Evolutionary conservation across 2,888 invertebrate genomes (phyloP).

Genomic region (Didymodactylos carnosus): DNA sequence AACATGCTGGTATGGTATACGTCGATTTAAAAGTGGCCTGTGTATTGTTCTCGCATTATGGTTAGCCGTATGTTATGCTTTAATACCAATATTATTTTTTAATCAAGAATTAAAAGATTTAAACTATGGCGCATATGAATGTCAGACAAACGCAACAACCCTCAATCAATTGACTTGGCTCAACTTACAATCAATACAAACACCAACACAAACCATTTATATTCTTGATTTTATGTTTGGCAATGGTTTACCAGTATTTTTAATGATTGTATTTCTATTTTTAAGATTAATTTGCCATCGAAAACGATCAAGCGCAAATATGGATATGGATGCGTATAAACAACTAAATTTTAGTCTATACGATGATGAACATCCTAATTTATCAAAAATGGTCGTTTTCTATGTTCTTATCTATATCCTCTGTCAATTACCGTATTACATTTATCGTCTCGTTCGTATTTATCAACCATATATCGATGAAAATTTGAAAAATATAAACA

Average conservation of each 20-base stretch:
- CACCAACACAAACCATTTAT: neutral
- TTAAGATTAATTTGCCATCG: neutral
- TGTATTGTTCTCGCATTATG: slow-evolving; percentile 2
- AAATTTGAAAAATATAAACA: neutral
- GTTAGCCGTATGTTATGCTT: slow-evolving; percentile 10
- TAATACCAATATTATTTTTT: slow-evolving; percentile 11
- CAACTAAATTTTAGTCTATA: neutral
- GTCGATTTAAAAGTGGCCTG: slow-evolving; percentile 3
- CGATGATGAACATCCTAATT: neutral
- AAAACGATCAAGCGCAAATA: neutral
- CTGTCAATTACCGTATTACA: slow-evolving; percentile 11
- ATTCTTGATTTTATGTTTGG: slow-evolving; percentile 8
- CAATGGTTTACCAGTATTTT: slow-evolving; percentile 3
- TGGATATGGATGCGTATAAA: neutral
- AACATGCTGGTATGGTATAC: slow-evolving; percentile 3
- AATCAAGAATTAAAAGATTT: neutral
- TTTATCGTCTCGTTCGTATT: slow-evolving; percentile 3
- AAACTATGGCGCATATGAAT: slow-evolving; percentile 9
- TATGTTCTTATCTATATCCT: neutral
- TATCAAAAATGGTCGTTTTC: neutral
- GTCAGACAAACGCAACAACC: neutral
- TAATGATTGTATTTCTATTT: slow-evolving; percentile 1
- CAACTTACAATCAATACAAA: neutral
- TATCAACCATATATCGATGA: neutral
- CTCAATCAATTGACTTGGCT: neutral